These are phyloP conservation scores for Drosophila macrospina DNA, from an alignment of 2,888 invertebrate genomes.

Conservation along the genomic window DNA sequence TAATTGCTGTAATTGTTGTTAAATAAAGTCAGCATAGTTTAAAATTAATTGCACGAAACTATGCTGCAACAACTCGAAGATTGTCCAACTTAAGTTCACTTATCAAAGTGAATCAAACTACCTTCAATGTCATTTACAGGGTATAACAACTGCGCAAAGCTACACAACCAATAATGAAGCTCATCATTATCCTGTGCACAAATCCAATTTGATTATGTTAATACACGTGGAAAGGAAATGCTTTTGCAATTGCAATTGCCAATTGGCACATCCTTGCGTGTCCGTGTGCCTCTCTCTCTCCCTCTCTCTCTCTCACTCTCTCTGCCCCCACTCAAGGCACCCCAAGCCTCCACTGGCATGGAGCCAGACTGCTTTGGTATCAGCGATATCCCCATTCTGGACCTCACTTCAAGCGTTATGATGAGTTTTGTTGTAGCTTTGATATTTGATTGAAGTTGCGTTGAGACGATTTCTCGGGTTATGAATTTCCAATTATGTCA, in stretches of 20 bases:
- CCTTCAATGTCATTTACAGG: too few species aligned
- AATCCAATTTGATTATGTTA: constrained; percentile 82
- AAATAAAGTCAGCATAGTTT: too few species aligned
- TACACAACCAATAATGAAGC: constrained; percentile 79
- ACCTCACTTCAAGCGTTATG: constrained; percentile 46
- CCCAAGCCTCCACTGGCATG: neutral
- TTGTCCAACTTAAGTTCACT: too few species aligned
- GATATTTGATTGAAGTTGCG: constrained; percentile 63
- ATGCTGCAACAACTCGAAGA: too few species aligned
- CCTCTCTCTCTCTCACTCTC: neutral
- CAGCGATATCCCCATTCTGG: constrained; percentile 25
- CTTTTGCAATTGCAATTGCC: constrained; percentile 79
- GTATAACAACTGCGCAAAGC: constrained; percentile 51
- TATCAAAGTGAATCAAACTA: too few species aligned
- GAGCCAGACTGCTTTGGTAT: constrained; percentile 15
- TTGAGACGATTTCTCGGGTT: constrained; percentile 42
- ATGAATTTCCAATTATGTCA: constrained; percentile 54
- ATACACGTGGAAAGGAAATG: constrained; percentile 82
- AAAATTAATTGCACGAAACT: too few species aligned
- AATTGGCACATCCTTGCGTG: constrained; percentile 69
- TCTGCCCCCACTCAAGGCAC: neutral
- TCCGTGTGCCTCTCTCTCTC: constrained; percentile 23
- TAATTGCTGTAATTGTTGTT: too few species aligned
- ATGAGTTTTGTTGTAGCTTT: constrained; percentile 50
- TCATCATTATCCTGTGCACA: constrained; percentile 83